Evolutionary conservation across 2,888 invertebrate species (phyloP).

Genomic region (Lepidocyrtinus sp.): DNA sequence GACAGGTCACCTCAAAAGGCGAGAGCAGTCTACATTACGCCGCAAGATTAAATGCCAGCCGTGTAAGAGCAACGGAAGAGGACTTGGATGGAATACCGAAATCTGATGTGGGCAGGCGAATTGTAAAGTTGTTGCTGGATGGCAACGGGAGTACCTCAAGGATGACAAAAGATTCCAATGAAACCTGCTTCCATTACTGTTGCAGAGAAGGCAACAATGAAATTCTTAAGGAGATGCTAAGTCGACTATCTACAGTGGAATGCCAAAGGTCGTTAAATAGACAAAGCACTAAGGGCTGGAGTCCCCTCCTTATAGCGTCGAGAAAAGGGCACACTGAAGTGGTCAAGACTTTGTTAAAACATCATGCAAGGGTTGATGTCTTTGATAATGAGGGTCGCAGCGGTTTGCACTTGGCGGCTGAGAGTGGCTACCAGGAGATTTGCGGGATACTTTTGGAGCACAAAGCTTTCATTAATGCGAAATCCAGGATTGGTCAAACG

Average conservation of each 20-base stretch:
- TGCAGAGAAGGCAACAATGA: slow-evolving; percentile 97
- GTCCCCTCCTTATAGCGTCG: slow-evolving; percentile 95
- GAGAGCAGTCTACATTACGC: slow-evolving; percentile 98
- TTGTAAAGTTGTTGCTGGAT: no score
- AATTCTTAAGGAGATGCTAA: slow-evolving; percentile 93
- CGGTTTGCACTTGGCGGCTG: slow-evolving; percentile 57
- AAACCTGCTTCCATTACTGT: no score
- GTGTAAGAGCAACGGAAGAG: no score
- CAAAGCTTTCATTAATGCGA: slow-evolving; percentile 99
- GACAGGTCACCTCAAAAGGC: no score
- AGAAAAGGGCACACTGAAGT: slow-evolving; percentile 96
- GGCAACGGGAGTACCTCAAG: no score
- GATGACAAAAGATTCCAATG: no score
- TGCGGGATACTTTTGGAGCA: slow-evolving; percentile 90
- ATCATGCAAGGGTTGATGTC: slow-evolving; percentile 98
- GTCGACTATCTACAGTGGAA: slow-evolving; percentile 89
- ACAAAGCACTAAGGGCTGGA: slow-evolving; percentile 96
- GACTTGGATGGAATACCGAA: no score
- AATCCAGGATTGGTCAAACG: slow-evolving; percentile 90
- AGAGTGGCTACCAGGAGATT: slow-evolving; percentile 68
- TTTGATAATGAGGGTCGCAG: slow-evolving; percentile 93
- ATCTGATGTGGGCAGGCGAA: no score
- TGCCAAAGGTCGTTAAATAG: slow-evolving; percentile 94
- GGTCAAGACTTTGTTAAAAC: slow-evolving; percentile 84
- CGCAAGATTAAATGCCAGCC: no score